Conservation (phyloP, 2,113 vertebrate genomes). For the Mus pahari region DNA sequence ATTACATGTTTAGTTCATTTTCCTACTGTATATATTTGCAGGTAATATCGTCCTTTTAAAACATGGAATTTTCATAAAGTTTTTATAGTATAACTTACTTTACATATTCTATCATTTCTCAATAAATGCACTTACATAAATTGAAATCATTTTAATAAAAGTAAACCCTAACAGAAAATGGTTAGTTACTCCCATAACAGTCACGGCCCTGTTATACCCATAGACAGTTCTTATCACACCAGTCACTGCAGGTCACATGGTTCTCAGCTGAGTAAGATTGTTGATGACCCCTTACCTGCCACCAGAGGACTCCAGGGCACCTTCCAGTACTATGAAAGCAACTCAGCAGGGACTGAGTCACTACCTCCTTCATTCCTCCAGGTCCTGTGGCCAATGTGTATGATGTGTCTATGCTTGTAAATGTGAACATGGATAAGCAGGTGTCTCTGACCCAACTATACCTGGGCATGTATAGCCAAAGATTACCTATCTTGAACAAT, state of each 20-base stretch:
- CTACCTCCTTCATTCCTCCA: too few relatives aligned
- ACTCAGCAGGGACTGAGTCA: background rate
- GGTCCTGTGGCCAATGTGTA: too few relatives aligned
- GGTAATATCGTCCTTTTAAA: slow-evolving; percentile 25
- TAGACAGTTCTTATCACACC: background rate
- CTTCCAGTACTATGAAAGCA: background rate
- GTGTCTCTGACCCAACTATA: background rate
- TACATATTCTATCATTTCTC: background rate
- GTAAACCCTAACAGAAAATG: background rate
- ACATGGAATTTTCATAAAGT: background rate
- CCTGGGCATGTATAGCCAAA: background rate
- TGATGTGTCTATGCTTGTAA: background rate
- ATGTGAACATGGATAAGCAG: background rate
- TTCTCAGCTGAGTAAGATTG: background rate
- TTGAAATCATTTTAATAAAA: slow-evolving; percentile 42
- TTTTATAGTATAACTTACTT: background rate
- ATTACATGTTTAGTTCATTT: background rate
- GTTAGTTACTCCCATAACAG: background rate
- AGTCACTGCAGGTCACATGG: background rate
- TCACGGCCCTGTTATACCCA: background rate
- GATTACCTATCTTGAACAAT: background rate
- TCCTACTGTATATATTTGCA: background rate
- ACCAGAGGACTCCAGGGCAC: too few relatives aligned
- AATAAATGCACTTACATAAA: background rate
- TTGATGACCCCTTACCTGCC: too few relatives aligned